Conservation (phyloP, 2,113 vertebrate species). For the Danionella cerebrum region DNA sequence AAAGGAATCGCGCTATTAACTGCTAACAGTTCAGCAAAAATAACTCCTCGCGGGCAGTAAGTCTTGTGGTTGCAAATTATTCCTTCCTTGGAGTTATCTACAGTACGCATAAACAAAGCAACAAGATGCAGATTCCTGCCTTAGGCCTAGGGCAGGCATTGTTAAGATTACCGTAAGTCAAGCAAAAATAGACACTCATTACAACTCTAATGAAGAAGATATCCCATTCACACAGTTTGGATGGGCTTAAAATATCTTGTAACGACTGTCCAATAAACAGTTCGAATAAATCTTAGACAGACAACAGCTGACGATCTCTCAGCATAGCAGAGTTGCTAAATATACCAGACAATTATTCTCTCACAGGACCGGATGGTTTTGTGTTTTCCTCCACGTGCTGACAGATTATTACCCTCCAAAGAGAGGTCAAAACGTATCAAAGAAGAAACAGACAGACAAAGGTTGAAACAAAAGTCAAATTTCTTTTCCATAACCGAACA, state of each 20-base stretch:
- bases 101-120: no score
- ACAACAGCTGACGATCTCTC: conserved; percentile 23
- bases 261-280: conserved; percentile 11
- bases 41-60: no score
- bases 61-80: no score
- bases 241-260: conserved; percentile 7
- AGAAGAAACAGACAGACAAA: not conserved
- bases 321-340: conserved; percentile 20
- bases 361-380: conserved; percentile 7
- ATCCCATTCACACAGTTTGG: not conserved
- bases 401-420: not conserved
- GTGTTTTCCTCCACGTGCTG: conserved; percentile 1
- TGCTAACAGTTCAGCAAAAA: no score
- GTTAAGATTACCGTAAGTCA: no score
- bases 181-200: not conserved
- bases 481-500: not conserved
- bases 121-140: no score
- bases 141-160: no score
- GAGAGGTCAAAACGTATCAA: not conserved
- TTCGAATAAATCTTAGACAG: not conserved
- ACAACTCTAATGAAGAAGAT: not conserved
- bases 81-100: no score
- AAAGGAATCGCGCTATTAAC: no score
- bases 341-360: conserved; percentile 24
- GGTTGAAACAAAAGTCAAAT: not conserved